A percentile compares a stretch with the other conserved stretches of the same genome.
phyloP scores from a whole-genome alignment of 2,888 invertebrate species.

The Ommatoiulus sabulosus region DNA sequence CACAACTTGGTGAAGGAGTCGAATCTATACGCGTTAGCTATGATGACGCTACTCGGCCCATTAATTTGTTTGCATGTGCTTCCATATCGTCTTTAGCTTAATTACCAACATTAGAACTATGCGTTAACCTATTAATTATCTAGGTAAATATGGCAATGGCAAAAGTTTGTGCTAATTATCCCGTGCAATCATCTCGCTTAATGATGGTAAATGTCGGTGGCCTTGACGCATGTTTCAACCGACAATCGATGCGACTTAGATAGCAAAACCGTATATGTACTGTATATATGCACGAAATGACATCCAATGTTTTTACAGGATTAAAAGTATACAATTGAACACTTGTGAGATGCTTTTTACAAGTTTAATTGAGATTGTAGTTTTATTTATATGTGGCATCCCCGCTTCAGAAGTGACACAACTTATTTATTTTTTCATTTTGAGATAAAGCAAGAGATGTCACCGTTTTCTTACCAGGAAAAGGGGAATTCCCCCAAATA shows the following conservation, averaged over 20 bases:
- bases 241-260: background rate
- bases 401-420: no score
- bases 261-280: background rate
- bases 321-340: no score
- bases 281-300: no score
- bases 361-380: no score
- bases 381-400: no score
- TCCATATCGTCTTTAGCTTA: conserved; percentile 33
- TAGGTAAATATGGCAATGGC: conserved; percentile 9
- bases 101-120: conserved; percentile 30
- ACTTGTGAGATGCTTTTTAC: no score
- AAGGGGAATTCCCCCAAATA: no score
- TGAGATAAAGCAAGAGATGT: no score
- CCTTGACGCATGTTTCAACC: background rate
- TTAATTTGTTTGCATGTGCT: conserved; percentile 3
- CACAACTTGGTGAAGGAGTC: background rate
- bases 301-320: no score
- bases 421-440: no score
- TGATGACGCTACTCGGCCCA: conserved; percentile 18
- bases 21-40: background rate
- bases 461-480: no score
- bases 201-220: background rate
- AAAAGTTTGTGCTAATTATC: conserved; percentile 24
- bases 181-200: background rate
- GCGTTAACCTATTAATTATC: conserved; percentile 40